Base-by-base conservation (phyloP, 2,888 invertebrate genomes). In the Bursaphelenchus okinawaensis region DNA sequence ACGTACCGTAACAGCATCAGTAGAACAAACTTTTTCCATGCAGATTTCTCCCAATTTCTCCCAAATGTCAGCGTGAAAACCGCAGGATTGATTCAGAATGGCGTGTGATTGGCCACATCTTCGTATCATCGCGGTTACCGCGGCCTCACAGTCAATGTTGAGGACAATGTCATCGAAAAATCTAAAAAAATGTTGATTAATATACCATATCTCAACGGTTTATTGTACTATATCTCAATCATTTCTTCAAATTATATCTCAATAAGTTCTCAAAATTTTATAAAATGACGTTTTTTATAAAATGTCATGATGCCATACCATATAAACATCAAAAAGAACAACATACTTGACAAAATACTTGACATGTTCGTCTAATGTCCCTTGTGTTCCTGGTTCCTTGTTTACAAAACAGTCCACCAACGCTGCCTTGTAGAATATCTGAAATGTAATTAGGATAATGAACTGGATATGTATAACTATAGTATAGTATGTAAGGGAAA, bases 381-480 rank as follows among this genome's bases (percentile, higher is more conserved):
- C 79, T 24, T 67, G 63, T 7, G 59, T 67, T 23, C 40, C 52
- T 29, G 78, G 73, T 20, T 77, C 78, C 31, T 80, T 76, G 23
- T 76, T 77, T 52, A 76, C 77, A 70, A 81, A 82, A 16, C 80
- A 79, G 52, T 82, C 81, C 8, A 81, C 79, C 23, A 80, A 63
- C 0, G 78, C 76, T 7, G 81, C 81, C 57, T 82, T 82, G 72
- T 78, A 81, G 73, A 81, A 81, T 20, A 81, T 81, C 74, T 80
- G 58, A 52, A 73, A 50, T 12, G 23, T n/a, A n/a, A n/a, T n/a
- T n/a, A n/a, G n/a, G n/a, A n/a, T n/a, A n/a, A n/a, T 40, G 19
- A 40, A 40, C n/a, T 16, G 19, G 12, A 9, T 16, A n/a, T 40
- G 12, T n/a, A 40, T n/a, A 16, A 9, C 12, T 16, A 40, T 16